phyloP scores from a whole-genome alignment of 2,797 vertebrate genomes.

The Clarias pachynema region DNA sequence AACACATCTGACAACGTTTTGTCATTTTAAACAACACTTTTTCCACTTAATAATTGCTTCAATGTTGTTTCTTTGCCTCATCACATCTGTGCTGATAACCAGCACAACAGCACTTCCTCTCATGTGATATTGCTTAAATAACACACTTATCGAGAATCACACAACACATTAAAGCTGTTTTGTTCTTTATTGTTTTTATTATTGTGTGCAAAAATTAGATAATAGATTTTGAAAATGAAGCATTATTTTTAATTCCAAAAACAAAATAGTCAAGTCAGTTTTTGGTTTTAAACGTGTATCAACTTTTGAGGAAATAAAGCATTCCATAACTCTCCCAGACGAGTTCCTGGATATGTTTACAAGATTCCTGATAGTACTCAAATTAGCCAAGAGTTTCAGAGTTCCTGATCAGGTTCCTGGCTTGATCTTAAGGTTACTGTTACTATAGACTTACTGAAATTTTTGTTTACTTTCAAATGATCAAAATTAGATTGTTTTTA shows the following conservation, averaged over 20 bases:
- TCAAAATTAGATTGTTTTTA: background rate
- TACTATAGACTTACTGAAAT: background rate
- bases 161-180: background rate
- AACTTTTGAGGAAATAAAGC: background rate
- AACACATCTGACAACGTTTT: too few species aligned
- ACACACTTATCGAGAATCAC: background rate
- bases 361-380: background rate
- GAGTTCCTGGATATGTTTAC: background rate
- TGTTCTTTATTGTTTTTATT: background rate
- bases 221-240: background rate
- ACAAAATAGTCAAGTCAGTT: background rate
- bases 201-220: background rate
- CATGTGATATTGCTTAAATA: background rate
- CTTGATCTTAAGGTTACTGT: background rate
- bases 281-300: background rate
- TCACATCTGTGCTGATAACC: too few species aligned
- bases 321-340: background rate
- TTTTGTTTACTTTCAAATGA: background rate
- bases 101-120: too few species aligned
- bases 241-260: background rate
- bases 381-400: background rate
- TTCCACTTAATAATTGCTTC: too few species aligned
- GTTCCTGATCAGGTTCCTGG: background rate
- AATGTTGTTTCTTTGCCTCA: too few species aligned
- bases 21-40: too few species aligned